Base-by-base conservation (phyloP, 1,140 invertebrate genomes). In the Drosophila funebris region DNA sequence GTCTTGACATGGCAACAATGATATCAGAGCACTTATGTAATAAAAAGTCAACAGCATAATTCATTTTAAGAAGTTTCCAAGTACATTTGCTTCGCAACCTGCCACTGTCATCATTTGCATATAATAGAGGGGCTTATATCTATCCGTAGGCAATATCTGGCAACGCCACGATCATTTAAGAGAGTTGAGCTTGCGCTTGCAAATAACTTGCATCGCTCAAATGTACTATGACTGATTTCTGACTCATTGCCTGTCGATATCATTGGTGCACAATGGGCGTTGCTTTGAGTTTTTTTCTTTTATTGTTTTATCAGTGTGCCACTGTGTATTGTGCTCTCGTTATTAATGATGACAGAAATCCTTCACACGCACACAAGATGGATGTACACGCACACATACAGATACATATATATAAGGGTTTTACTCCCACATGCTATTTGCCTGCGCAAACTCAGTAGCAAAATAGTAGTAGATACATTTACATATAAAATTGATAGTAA, bases 401-500 rank as follows among this genome's bases (percentile, higher is more conserved):
- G 20, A 20, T 16, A 31, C 13, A 54, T 14, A 54, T 54, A 33
- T 24, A 20, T 9, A 36, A 13, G 3, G 4, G 11, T 61, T 48
- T 41, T 61, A 60, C 54, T 37, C 48, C 39, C 37, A 73, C 56
- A 70, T 24, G 48, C 41, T 53, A 62, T 6, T 66, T 20, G 27
- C 57, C 60, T 70, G 82, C 82, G 82, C 82, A 87, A 82, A 44
- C 82, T 68, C 83, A 78, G 75, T 78, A 37, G 41, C 24, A 41
- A 52, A 78, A 78, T 72, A 71, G 74, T 75, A 69, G 71, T 75
- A 76, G 70, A 87, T 78, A 82, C 64, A 62, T 69, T 69, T 54
- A 68, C 63, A 68, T 53, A 72, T 41, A 61, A 54, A 31, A 54
- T 27, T 61, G 33, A 62, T 69, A 73, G 71, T 73, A 73, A 73